Conservation (phyloP, 1,140 invertebrate genomes). For the Sarcophaga peregrina region DNA sequence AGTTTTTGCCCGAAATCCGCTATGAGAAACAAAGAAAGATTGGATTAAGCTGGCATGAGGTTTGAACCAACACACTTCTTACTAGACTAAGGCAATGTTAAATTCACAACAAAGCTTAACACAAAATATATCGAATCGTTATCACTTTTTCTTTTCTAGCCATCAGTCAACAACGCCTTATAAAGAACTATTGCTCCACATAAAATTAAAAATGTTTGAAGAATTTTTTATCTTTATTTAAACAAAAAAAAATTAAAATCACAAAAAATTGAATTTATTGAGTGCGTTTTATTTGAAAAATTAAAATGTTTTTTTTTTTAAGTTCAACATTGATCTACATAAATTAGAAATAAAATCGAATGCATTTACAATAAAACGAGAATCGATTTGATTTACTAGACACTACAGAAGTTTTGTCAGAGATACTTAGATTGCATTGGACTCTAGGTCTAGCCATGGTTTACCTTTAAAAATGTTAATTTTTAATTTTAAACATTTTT, state of each 20-base stretch:
- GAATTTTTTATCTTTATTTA: too few relatives aligned
- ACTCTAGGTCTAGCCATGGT: background rate
- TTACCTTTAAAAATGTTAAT: slow-evolving; percentile 25
- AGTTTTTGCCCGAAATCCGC: too few relatives aligned
- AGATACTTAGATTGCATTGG: background rate
- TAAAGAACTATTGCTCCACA: background rate
- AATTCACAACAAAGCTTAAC: too few relatives aligned
- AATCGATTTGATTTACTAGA: slow-evolving; percentile 9
- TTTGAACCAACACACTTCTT: too few relatives aligned
- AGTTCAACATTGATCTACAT: slow-evolving; percentile 24
- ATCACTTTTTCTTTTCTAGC: too few relatives aligned
- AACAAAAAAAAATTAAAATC: background rate
- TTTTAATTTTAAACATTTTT: background rate
- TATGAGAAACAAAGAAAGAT: too few relatives aligned
- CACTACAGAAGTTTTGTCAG: background rate
- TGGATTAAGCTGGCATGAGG: too few relatives aligned
- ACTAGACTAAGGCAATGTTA: too few relatives aligned
- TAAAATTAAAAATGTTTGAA: too few relatives aligned
- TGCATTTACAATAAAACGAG: background rate
- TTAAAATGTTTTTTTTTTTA: background rate
- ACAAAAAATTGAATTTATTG: slow-evolving; percentile 3
- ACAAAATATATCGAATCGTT: too few relatives aligned
- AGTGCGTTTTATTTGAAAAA: background rate
- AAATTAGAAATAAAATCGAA: background rate
- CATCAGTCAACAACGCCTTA: too few relatives aligned